Conservation (phyloP, 2,888 invertebrate genomes). For the Nowickia ferox region DNA sequence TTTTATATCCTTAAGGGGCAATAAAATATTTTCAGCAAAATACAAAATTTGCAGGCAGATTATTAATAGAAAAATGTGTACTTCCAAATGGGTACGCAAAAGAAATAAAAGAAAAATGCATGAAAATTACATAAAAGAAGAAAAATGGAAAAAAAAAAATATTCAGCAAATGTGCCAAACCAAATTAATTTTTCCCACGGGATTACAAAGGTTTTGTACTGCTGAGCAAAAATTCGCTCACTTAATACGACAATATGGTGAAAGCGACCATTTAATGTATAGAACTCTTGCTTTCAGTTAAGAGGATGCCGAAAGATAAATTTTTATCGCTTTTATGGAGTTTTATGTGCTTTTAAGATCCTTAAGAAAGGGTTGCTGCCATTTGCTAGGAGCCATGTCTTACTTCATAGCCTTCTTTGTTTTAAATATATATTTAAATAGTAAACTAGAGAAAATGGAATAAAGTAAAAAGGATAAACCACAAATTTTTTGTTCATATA, state of each 20-base stretch:
- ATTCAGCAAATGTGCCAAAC: conserved; percentile 16
- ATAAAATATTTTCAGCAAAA: conserved; percentile 62
- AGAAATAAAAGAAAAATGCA: background rate
- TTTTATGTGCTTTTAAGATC: conserved; percentile 30
- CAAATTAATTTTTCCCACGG: conserved; percentile 19
- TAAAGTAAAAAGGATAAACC: background rate
- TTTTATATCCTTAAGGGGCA: conserved; percentile 62
- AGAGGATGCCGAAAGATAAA: conserved; percentile 28
- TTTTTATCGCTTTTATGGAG: conserved; percentile 48
- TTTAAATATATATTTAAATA: background rate
- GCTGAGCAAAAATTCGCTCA: background rate
- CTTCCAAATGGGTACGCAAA: background rate
- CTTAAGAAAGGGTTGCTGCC: conserved; percentile 7
- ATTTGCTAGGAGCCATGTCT: background rate
- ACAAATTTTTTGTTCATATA: too few species aligned
- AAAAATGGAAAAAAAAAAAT: background rate
- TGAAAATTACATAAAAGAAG: background rate
- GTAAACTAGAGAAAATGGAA: background rate
- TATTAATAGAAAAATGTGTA: conserved; percentile 5
- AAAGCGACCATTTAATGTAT: background rate
- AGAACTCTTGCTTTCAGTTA: background rate
- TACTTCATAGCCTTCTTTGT: background rate
- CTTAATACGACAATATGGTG: background rate
- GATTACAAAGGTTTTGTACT: conserved; percentile 14
- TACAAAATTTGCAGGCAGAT: conserved; percentile 47